Conservation (phyloP, 2,797 vertebrate species). For the Gymnopithys bicolor region DNA sequence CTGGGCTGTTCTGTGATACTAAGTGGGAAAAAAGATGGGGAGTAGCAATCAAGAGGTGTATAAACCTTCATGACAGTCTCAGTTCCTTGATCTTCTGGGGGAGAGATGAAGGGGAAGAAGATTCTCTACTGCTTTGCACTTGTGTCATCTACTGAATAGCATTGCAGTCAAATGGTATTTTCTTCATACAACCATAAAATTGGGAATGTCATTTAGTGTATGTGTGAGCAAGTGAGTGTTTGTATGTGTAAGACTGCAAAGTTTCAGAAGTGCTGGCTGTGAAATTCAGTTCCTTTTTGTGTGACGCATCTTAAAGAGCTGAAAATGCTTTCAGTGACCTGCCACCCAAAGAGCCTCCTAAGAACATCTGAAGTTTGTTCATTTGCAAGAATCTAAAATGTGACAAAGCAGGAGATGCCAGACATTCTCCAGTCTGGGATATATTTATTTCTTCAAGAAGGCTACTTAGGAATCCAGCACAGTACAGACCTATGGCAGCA, state of each 20-base stretch:
- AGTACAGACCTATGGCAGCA: not conserved
- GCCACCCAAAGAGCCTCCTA: not conserved
- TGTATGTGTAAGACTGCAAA: not conserved
- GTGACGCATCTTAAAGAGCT: not conserved
- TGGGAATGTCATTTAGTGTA: not conserved
- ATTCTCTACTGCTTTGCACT: not conserved
- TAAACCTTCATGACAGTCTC: not conserved
- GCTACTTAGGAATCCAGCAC: not conserved
- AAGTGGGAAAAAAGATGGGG: not conserved
- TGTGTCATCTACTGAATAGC: not conserved
- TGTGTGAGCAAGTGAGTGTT: not conserved
- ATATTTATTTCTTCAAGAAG: not conserved
- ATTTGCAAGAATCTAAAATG: not conserved
- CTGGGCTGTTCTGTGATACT: not conserved
- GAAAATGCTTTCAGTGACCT: not conserved
- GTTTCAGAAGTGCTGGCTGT: not conserved
- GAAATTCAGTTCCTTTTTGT: not conserved
- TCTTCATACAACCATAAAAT: not conserved
- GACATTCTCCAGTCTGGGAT: slow-evolving; percentile 11
- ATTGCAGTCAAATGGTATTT: not conserved
- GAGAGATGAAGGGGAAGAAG: not conserved
- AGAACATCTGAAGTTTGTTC: not conserved
- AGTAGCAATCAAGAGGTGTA: rapidly evolving
- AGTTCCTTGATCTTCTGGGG: not conserved
- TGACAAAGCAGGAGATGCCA: slow-evolving; percentile 15